These are phyloP conservation scores for Lasiurus borealis DNA, from an alignment of 2,113 vertebrate species.

Conservation along the genomic window DNA sequence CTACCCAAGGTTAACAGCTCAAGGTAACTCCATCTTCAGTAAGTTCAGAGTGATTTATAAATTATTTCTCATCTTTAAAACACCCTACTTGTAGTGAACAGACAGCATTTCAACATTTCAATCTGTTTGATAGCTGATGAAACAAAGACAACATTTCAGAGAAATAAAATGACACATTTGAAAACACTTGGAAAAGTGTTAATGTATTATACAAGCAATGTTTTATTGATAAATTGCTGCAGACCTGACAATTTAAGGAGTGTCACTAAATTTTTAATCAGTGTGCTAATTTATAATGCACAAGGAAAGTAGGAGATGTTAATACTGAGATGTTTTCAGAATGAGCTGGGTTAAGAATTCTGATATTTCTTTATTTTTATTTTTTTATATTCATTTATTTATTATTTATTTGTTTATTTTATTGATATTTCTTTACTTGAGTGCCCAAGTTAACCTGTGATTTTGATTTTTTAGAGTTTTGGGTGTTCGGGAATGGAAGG, in stretches of 20 bases:
- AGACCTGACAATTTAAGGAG: conserved; percentile 50
- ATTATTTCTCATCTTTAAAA: conserved; percentile 71
- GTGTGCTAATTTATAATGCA: conserved; percentile 76
- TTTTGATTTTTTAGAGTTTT: neutral
- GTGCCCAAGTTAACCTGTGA: neutral
- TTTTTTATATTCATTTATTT: too few species aligned
- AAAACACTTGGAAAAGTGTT: conserved; percentile 59
- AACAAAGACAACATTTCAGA: conserved; percentile 23
- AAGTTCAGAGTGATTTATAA: conserved; percentile 57
- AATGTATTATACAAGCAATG: neutral
- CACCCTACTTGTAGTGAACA: neutral
- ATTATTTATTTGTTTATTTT: too few species aligned
- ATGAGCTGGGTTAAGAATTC: conserved; percentile 1
- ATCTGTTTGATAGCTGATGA: conserved; percentile 55
- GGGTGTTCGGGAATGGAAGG: neutral
- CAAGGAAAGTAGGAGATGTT: conserved; percentile 59
- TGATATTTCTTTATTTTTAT: conserved; percentile 20
- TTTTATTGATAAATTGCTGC: neutral
- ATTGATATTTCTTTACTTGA: neutral
- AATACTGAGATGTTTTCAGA: conserved; percentile 28
- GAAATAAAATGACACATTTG: conserved; percentile 50
- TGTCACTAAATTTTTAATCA: conserved; percentile 75
- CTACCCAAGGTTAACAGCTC: neutral
- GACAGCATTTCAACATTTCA: neutral
- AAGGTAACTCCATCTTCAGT: conserved; percentile 58